Evolutionary conservation across 2,888 invertebrate species (phyloP).

Genomic region (Agapostemon virescens): DNA sequence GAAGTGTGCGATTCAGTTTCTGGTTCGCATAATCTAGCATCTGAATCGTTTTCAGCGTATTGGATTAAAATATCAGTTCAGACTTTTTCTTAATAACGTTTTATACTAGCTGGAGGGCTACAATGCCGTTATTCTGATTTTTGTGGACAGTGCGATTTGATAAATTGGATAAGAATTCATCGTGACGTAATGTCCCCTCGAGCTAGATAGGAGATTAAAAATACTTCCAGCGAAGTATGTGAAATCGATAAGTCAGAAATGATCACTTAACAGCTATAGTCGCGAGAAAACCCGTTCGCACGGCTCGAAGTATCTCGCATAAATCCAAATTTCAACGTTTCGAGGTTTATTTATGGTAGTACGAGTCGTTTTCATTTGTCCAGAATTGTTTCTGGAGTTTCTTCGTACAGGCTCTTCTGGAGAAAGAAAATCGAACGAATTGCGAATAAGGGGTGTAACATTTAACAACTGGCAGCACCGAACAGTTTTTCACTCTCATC

Average conservation of each 20-base stretch:
- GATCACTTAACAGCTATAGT: not conserved
- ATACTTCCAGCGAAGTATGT: not conserved
- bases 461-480: not conserved
- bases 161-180: not conserved
- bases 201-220: not conserved
- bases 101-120: not conserved
- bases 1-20: too few species aligned
- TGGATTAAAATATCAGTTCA: not conserved
- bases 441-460: not conserved
- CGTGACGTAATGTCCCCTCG: not conserved
- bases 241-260: not conserved
- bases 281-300: not conserved
- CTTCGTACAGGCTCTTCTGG: not conserved
- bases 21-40: too few species aligned
- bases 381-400: not conserved
- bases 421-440: not conserved
- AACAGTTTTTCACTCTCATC: not conserved
- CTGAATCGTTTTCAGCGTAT: not conserved
- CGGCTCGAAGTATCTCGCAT: too few species aligned
- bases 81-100: not conserved
- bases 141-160: not conserved
- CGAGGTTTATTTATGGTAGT: not conserved
- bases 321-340: not conserved
- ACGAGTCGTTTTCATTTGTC: not conserved
- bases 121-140: not conserved